Base-by-base conservation (phyloP, 2,888 invertebrate species). In the Thumatha senex region DNA sequence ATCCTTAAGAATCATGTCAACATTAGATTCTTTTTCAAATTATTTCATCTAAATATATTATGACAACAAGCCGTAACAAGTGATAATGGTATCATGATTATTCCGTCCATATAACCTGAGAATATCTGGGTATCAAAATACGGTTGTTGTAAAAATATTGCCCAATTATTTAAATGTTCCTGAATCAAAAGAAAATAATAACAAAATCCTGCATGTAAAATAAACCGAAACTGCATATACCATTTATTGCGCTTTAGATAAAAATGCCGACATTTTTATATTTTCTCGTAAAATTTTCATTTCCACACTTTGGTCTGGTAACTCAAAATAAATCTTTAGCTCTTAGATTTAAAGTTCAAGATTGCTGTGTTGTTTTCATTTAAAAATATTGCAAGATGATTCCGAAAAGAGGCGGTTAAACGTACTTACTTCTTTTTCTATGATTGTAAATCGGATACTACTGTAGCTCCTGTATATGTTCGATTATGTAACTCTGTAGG, bases 221-320 rank as follows among this genome's bases (percentile, higher is more conserved):
- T 77, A 78, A 78, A 76, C 72, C 63, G 46, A 46, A 52, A 56
- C 70, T 69, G 66, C 71, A 78, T 78, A 76, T 73, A 61, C 76
- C 74, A 75, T 78, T 78, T 76, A 77, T 77, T 77, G 74, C 72
- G 71, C 73, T 76, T 74, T 72, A 72, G 72, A 75, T 76, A 74
- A 71, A 72, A 66, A 59, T 57, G 61, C 65, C 67, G 71, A 73
- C 69, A 70, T 75, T 78, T 77, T 76, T 76, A 75, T 78, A 24
- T 24, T 73, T 76, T 74, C 67, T 67, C 74, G 67, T 73, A 70
- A 67, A 78, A 70, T 69, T 62, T 66, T 56, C 63, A 62, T 66
- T 76, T 70, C 61, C 61, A 69, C 71, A 59, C 58, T 46, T 36
- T 43, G 29, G 24, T 40, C 40, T 12, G 33, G 30, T 44, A 56